Conservation (phyloP, 1,140 invertebrate genomes). For the Goniozus legneri region DNA sequence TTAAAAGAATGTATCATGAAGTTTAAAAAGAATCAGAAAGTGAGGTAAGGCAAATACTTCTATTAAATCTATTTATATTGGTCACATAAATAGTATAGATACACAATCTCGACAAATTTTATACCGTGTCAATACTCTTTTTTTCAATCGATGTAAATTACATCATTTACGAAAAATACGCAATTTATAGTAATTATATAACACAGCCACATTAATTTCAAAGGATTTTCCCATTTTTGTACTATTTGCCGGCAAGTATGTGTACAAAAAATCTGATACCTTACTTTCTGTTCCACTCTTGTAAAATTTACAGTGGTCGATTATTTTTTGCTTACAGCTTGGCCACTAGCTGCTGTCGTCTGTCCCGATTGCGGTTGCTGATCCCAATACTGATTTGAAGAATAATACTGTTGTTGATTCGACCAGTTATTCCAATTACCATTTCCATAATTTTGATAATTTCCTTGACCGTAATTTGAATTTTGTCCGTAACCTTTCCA, state of each 20-base stretch:
- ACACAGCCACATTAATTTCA: too few species aligned
- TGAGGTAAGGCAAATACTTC: slow-evolving; percentile 17
- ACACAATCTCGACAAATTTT: too few species aligned
- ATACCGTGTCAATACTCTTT: too few species aligned
- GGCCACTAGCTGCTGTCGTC: slow-evolving; percentile 33
- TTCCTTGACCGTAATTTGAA: slow-evolving; percentile 33
- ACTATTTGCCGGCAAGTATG: too few species aligned
- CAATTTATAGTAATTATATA: too few species aligned
- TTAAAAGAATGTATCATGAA: too few species aligned
- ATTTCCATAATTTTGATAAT: slow-evolving; percentile 43
- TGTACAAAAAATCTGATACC: too few species aligned
- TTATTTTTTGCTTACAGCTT: slow-evolving; percentile 50
- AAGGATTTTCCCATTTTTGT: too few species aligned
- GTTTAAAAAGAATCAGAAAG: slow-evolving; percentile 25
- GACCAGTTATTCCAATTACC: slow-evolving; percentile 51
- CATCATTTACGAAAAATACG: too few species aligned
- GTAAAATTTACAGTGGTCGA: slow-evolving; percentile 29
- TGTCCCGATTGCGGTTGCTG: slow-evolving; percentile 40
- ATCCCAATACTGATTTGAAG: slow-evolving; percentile 52
- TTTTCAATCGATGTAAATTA: too few species aligned
- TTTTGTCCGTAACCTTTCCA: slow-evolving; percentile 48
- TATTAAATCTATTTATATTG: neutral
- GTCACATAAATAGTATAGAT: slow-evolving; percentile 1
- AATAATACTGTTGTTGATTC: slow-evolving; percentile 50
- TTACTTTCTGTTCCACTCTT: slow-evolving; percentile 41